These are phyloP conservation scores for Drosophila ironensis DNA, from an alignment of 1,140 invertebrate genomes.

Conservation along the genomic window DNA sequence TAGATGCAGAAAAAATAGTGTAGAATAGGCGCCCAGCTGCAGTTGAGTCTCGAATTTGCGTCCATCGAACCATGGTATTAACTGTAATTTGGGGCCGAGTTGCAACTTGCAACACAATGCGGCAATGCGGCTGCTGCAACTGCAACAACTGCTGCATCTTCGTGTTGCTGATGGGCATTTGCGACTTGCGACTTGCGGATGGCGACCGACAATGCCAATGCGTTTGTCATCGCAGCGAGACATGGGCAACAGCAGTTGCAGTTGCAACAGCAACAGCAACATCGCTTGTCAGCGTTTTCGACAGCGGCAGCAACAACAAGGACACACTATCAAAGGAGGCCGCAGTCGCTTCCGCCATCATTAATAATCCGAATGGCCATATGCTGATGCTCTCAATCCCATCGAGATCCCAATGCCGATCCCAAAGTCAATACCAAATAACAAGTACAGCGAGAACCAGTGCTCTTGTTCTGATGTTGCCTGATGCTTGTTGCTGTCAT, in stretches of 20 bases:
- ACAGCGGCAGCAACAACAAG: slow-evolving; percentile 20
- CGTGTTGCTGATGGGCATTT: slow-evolving; percentile 24
- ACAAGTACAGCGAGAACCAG: not conserved
- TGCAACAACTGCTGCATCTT: too few relatives aligned
- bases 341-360: slow-evolving; percentile 73
- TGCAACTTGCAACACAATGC: not conserved
- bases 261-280: slow-evolving; percentile 26
- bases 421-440: slow-evolving; percentile 1
- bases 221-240: slow-evolving; percentile 65
- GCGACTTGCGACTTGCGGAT: not conserved
- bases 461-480: slow-evolving; percentile 74
- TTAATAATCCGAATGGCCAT: slow-evolving; percentile 69
- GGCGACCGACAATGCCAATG: slow-evolving; percentile 46
- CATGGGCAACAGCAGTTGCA: slow-evolving; percentile 30
- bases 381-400: slow-evolving; percentile 44
- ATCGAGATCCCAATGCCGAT: too few relatives aligned
- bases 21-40: slow-evolving; percentile 25
- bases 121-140: not conserved
- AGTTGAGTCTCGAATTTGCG: slow-evolving; percentile 26
- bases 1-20: not conserved
- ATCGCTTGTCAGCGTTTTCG: slow-evolving; percentile 38
- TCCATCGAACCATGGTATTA: slow-evolving; percentile 38
- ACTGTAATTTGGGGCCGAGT: slow-evolving; percentile 15
- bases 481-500: slow-evolving; percentile 73
- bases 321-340: slow-evolving; percentile 59